Percentiles rank a stretch among this genome's conserved stretches.
Evolutionary conservation across 2,888 invertebrate genomes (phyloP).

Genomic region (Unio delphinus): DNA sequence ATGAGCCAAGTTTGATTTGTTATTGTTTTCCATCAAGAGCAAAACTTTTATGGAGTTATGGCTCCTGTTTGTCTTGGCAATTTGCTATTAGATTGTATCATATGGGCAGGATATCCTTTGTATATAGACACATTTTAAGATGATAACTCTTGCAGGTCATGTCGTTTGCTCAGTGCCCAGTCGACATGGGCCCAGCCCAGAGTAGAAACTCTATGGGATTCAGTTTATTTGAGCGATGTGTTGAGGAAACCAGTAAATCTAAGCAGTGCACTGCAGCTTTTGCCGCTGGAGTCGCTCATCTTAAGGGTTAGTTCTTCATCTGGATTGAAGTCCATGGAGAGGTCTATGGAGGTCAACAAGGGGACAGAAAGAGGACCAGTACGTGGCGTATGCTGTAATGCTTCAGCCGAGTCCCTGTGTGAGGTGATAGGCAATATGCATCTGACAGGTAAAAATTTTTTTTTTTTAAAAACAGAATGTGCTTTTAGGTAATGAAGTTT

Average conservation of each 20-base stretch:
- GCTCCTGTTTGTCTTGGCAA: too few relatives aligned
- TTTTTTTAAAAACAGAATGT: neutral
- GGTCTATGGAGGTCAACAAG: too few relatives aligned
- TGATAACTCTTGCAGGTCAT: slow-evolving; percentile 12
- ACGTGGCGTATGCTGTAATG: slow-evolving; percentile 9
- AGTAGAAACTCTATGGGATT: slow-evolving; percentile 14
- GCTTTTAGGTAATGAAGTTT: neutral
- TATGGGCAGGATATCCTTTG: too few relatives aligned
- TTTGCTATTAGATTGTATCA: too few relatives aligned
- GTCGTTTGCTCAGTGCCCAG: slow-evolving; percentile 14
- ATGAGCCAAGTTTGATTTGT: too few relatives aligned
- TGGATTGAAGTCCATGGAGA: neutral
- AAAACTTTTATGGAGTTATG: too few relatives aligned
- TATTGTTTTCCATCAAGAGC: too few relatives aligned
- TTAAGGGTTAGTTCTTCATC: slow-evolving; percentile 13
- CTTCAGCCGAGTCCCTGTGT: slow-evolving; percentile 25
- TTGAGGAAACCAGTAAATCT: slow-evolving; percentile 25
- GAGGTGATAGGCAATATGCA: slow-evolving; percentile 39
- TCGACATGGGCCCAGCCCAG: slow-evolving; percentile 7
- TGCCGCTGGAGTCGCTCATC: slow-evolving; percentile 9
- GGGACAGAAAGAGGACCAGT: slow-evolving; percentile 1
- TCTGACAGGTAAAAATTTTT: slow-evolving; percentile 25
- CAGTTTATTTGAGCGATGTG: slow-evolving; percentile 20
- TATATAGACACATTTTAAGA: too few relatives aligned
- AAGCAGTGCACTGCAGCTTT: slow-evolving; percentile 9